A percentile compares a stretch with the other conserved stretches of the same genome.
phyloP scores from a whole-genome alignment of 2,113 vertebrate species.

The Paradisaea rubra region DNA sequence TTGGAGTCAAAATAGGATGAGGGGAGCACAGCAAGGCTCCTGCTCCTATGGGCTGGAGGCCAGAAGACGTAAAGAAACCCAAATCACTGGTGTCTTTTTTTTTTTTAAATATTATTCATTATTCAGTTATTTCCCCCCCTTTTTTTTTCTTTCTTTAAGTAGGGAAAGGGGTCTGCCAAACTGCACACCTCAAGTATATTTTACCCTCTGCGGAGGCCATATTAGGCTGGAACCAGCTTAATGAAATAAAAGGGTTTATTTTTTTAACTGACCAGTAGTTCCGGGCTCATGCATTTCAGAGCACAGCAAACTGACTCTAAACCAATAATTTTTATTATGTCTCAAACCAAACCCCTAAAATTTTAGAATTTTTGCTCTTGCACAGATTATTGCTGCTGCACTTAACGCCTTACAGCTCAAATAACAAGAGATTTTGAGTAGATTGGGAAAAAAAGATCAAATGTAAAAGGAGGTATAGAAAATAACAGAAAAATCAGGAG shows the following conservation, averaged over 20 bases:
- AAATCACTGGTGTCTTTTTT: neutral
- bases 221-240: neutral
- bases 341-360: neutral
- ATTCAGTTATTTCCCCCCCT: neutral
- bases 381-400: neutral
- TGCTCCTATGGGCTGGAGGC: neutral
- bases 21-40: neutral
- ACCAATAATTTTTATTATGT: fast-evolving
- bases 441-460: neutral
- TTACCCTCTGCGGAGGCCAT: neutral
- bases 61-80: neutral
- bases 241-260: neutral
- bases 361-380: neutral
- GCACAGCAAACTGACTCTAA: neutral
- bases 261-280: neutral
- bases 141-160: neutral
- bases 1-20: neutral
- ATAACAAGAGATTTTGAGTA: neutral
- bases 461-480: neutral
- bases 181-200: neutral
- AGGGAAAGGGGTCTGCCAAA: neutral
- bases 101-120: neutral
- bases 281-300: neutral
- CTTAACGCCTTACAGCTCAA: neutral
- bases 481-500: neutral